Evolutionary conservation across 2,888 invertebrate genomes (phyloP), one percentile per base, ranked within the genome.

Genomic region (Dryadula phaetusa): DNA sequence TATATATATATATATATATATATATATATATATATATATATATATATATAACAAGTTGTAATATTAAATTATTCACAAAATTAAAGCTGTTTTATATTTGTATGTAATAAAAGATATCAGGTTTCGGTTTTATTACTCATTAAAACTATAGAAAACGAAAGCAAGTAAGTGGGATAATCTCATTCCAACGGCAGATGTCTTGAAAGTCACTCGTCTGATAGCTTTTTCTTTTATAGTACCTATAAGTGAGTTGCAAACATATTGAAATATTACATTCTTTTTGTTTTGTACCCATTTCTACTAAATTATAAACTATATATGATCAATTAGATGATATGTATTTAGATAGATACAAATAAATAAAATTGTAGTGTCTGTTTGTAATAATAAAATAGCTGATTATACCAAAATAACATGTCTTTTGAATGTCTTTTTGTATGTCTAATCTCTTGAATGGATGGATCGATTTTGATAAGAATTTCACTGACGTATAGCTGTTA

Each of bases 181-280:
- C 32, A 64, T 54, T 64, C 53, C 53, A 63, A 60, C 49, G 54
- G 42, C 62, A 69, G 65, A 62, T 62, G 61, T 60, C 14, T 62
- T 62, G 56, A 63, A 67, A 67, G 62, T 49, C 40, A 64, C 56
- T 64, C 52, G 47, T 44, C 49, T 32, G 62, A 37, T 61, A 44
- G 42, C 34, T 49, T 44, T 65, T 65, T 67, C 18, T 56, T 62
- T 42, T 37, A n/a, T n/a, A n/a, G n/a, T n/a, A n/a, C n/a, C n/a
- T n/a, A n/a, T 49, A 12, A 25, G 14, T 25, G 16, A 22, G 5
- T 46, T 58, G 60, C 34, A 60, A 61, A 47, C 53, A 20, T 58
- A 60, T 46, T 42, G 42, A 53, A 49, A 16, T 52, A 42, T 68
- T 53, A 54, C 69, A 63, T 69, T 60, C 34, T n/a, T 46, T 40